Percentiles rank a stretch among this genome's conserved stretches.
Conservation (phyloP, 1,140 invertebrate species). For the Drosophila gunungcola region DNA sequence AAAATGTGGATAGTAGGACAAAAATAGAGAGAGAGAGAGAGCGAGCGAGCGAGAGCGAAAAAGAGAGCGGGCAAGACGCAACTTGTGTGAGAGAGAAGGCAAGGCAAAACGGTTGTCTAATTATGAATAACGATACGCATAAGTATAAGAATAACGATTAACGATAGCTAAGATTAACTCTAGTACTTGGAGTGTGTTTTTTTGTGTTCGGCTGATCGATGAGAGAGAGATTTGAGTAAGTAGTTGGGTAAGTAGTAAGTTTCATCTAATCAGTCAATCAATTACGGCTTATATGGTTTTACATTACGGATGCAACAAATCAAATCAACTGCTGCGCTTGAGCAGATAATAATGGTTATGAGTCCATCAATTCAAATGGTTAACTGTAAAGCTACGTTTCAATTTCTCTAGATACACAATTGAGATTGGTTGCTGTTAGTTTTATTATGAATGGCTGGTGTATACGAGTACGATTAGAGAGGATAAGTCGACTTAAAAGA, state of each 20-base stretch:
- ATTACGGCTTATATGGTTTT: constrained; percentile 31
- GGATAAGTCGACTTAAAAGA: constrained; percentile 18
- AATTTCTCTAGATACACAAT: constrained; percentile 58
- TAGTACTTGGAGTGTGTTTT: constrained; percentile 46
- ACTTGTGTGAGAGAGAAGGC: constrained; percentile 32
- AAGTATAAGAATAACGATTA: constrained; percentile 42
- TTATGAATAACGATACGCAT: constrained; percentile 35
- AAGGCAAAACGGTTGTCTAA: constrained; percentile 45
- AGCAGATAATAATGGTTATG: constrained; percentile 16
- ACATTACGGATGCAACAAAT: constrained; percentile 42
- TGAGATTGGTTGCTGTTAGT: constrained; percentile 60
- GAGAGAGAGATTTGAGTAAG: constrained; percentile 44
- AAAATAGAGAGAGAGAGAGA: constrained; percentile 16
- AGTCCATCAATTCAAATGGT: constrained; percentile 12
- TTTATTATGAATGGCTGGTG: constrained; percentile 28
- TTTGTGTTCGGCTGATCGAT: constrained; percentile 40
- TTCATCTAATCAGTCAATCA: constrained; percentile 66
- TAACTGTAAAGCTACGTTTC: constrained; percentile 31
- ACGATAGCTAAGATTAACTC: constrained; percentile 52
- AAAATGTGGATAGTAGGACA: constrained; percentile 25
- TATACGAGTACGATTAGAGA: constrained; percentile 18
- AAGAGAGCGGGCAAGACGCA: constrained; percentile 35
- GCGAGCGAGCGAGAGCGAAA: constrained; percentile 22
- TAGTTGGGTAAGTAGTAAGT: constrained; percentile 31
- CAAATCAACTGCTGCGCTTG: constrained; percentile 51